Conservation (phyloP, 2,113 vertebrate species). For the Geococcyx californianus region DNA sequence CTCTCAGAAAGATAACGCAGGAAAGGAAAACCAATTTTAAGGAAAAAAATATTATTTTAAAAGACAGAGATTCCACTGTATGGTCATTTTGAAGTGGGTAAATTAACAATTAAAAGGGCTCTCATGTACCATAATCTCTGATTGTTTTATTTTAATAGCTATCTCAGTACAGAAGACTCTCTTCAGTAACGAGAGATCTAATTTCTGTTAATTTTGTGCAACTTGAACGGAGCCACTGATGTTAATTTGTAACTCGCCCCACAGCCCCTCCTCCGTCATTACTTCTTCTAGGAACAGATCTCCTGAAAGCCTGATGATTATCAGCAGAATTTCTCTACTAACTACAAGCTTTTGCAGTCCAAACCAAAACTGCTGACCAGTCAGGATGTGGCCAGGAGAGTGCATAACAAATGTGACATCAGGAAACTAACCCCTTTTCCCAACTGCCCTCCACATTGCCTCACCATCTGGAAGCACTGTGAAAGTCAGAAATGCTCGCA, state of each 20-base stretch:
- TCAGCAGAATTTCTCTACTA: constrained; percentile 58
- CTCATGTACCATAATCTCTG: constrained; percentile 63
- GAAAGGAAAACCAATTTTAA: constrained; percentile 48
- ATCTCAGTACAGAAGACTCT: constrained; percentile 66
- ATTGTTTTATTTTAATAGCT: constrained; percentile 72
- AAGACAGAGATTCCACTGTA: constrained; percentile 38
- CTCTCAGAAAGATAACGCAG: constrained; percentile 35
- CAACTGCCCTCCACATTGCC: not conserved
- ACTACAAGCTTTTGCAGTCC: constrained; percentile 44
- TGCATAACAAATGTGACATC: not conserved
- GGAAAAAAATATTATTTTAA: constrained; percentile 49
- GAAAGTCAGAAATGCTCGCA: not conserved
- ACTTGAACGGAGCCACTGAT: constrained; percentile 54
- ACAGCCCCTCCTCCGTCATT: not conserved
- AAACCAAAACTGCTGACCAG: constrained; percentile 54
- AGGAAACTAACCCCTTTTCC: not conserved
- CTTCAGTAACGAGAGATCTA: constrained; percentile 71
- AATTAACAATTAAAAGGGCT: constrained; percentile 75
- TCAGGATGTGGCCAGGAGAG: constrained; percentile 21
- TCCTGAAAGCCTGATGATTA: constrained; percentile 69
- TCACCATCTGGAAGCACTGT: not conserved
- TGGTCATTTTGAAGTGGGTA: constrained; percentile 67
- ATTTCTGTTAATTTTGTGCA: constrained; percentile 76
- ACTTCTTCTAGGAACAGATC: constrained; percentile 23
- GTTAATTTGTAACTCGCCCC: constrained; percentile 26